Percentiles rank a stretch among this genome's conserved stretches.
These are phyloP conservation scores for Dipodomys stephensi DNA, from an alignment of 2,113 vertebrate species.

Conservation along the genomic window DNA sequence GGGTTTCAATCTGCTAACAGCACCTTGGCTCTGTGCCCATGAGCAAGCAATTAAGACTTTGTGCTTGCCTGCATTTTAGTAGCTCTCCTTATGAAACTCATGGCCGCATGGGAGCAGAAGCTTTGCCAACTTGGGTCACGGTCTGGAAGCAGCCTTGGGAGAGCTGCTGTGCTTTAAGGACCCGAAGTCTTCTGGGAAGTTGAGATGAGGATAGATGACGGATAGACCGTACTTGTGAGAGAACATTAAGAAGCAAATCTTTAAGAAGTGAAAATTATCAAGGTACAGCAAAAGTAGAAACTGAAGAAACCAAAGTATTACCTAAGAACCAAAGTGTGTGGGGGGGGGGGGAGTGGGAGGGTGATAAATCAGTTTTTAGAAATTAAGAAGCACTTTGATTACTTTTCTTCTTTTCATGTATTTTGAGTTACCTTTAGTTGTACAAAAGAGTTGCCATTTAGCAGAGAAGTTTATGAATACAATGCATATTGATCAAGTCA, in stretches of 20 bases:
- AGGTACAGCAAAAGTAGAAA: background rate
- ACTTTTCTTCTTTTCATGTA: background rate
- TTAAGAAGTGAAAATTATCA: background rate
- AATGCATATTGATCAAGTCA: too few relatives aligned
- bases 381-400: background rate
- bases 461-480: too few relatives aligned
- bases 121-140: conserved; percentile 71
- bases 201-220: conserved; percentile 52
- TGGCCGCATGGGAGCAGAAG: conserved; percentile 68
- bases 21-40: conserved; percentile 72
- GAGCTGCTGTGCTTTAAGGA: conserved; percentile 52
- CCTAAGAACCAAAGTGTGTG: background rate
- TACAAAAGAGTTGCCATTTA: too few relatives aligned
- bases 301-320: conserved; percentile 20
- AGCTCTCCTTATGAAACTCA: conserved; percentile 75
- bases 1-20: conserved; percentile 81
- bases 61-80: conserved; percentile 79
- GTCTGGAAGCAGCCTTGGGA: conserved; percentile 64
- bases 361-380: background rate
- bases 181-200: conserved; percentile 64
- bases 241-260: conserved; percentile 31
- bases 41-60: conserved; percentile 79
- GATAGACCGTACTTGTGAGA: conserved; percentile 48
- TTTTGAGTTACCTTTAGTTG: too few relatives aligned
- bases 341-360: background rate